phyloP scores from a whole-genome alignment of 2,888 invertebrate genomes.

The Acleris sparsana region DNA sequence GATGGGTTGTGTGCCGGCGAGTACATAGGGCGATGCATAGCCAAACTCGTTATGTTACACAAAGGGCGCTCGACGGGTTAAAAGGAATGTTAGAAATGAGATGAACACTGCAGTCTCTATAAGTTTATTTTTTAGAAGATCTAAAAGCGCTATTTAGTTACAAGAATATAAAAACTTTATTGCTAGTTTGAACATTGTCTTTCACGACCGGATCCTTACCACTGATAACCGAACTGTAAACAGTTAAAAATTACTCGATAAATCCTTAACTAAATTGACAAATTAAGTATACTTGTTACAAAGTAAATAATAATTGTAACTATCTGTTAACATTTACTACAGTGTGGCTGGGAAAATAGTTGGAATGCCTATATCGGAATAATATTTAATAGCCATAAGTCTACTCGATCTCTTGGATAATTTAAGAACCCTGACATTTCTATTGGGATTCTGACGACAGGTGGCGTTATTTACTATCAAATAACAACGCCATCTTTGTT shows the following conservation, averaged over 20 bases:
- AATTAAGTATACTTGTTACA: too few relatives aligned
- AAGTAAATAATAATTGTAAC: not conserved
- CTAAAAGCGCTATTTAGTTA: constrained; percentile 44
- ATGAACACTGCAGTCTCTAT: constrained; percentile 50
- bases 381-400: not conserved
- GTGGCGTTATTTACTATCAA: constrained; percentile 15
- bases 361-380: not conserved
- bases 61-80: too few relatives aligned
- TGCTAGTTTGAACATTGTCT: constrained; percentile 54
- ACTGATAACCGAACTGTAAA: constrained; percentile 4
- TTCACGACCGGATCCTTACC: constrained; percentile 3
- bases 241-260: not conserved
- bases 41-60: too few relatives aligned
- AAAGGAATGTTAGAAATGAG: not conserved
- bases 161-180: constrained; percentile 48
- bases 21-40: too few relatives aligned
- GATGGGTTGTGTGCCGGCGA: too few relatives aligned
- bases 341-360: too few relatives aligned
- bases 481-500: constrained; percentile 5
- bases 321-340: too few relatives aligned
- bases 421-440: too few relatives aligned
- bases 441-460: constrained; percentile 3
- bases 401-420: too few relatives aligned
- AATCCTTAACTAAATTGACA: not conserved
- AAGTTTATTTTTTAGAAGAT: constrained; percentile 47